Percentiles rank a stretch among this genome's conserved stretches.
phyloP scores from a whole-genome alignment of 1,140 invertebrate species.

The Piezodorus guildinii region DNA sequence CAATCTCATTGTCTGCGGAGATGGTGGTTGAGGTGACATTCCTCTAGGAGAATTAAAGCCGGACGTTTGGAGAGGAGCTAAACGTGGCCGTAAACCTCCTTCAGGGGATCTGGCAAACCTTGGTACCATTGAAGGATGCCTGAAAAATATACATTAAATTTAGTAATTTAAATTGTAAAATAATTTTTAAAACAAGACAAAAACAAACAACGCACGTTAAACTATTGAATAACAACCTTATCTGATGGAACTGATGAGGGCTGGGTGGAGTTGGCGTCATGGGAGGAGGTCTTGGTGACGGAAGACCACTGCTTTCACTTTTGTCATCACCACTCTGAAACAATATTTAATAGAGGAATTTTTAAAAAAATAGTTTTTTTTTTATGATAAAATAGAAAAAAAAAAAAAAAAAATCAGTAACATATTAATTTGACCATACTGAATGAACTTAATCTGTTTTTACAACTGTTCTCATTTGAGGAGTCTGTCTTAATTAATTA shows the following conservation, averaged over 20 bases:
- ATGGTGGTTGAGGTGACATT: constrained; percentile 6
- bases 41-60: constrained; percentile 3
- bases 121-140: constrained; percentile 28
- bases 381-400: no score
- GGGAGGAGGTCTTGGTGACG: constrained; percentile 17
- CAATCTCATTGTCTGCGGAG: constrained; percentile 9
- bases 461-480: no score
- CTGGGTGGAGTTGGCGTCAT: constrained; percentile 22
- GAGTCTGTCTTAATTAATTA: no score
- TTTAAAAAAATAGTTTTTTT: no score
- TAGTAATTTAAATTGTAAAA: constrained; percentile 17
- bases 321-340: constrained; percentile 23
- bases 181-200: not conserved
- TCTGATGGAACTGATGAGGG: constrained; percentile 24
- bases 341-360: no score
- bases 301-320: constrained; percentile 16
- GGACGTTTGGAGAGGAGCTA: constrained; percentile 10
- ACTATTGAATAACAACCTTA: constrained; percentile 22
- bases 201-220: not conserved
- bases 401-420: no score
- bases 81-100: constrained; percentile 24
- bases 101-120: constrained; percentile 30
- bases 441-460: no score
- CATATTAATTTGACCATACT: no score
- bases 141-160: constrained; percentile 22